Evolutionary conservation across 2,113 vertebrate genomes (phyloP), one percentile per base, ranked within the genome.

Genomic region (Melierax canorus): DNA sequence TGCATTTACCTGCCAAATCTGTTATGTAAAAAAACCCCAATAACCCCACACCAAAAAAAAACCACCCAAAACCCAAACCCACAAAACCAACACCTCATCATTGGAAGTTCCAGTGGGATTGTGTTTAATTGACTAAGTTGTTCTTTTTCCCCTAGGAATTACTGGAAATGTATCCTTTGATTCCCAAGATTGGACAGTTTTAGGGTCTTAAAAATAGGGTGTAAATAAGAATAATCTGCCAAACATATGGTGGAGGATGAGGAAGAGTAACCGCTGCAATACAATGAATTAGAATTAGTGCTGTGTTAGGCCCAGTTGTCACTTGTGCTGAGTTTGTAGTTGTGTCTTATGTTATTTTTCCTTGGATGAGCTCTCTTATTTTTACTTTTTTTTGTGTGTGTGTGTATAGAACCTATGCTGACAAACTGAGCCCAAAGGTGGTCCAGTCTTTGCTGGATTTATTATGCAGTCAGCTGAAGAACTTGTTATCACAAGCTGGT

Each of bases 391-490:
- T 89, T 69, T 43, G n/a, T 73, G 0, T 82, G 48, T 43, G 11
- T 84, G 23, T 34, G 10, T 62, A 2, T 71, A 99, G 99, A 90
- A 99, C 99, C 6, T 99, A 99, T 46, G 99, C 99, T 55, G 99
- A 99, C 96, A 99, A 99, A 90, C 92, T 99, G 94, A 99, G 99
- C 90, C 99, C 99, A 7, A 99, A 99, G 92, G 99, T 99, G 81
- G 99, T 99, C n/a, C 99, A 99, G 20, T 99, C 99, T 18, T 98
- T 99, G 96, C 97, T 99, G 97, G 99, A 99, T 97, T 98, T 99
- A 36, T 98, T 99, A 7, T 99, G 99, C 93, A 99, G 99, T 94
- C 99, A 99, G 91, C 97, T 99, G 98, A 99, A 99, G 97, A 99
- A 99, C 96, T 98, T 99, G 71, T 97, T 99, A 8, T 99, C 99